These are phyloP conservation scores for Clusia tigrina DNA, from an alignment of 2,888 invertebrate species.

Conservation along the genomic window DNA sequence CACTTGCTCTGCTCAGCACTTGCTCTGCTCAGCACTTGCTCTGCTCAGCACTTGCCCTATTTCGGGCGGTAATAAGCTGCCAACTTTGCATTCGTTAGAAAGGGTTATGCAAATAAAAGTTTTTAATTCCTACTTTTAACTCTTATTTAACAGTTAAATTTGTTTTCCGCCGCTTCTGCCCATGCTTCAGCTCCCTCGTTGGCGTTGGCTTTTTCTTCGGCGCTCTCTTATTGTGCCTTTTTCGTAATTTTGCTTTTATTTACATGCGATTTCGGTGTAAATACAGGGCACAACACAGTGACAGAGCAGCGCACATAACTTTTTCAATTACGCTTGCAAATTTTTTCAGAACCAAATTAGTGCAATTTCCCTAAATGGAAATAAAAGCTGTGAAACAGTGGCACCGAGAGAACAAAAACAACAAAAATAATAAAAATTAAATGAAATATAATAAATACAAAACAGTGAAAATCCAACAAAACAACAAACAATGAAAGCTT, in stretches of 20 bases:
- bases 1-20: no score
- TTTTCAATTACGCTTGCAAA: slow-evolving; percentile 8
- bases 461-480: not conserved
- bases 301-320: slow-evolving; percentile 3
- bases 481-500: not conserved
- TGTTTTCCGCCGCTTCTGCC: no score
- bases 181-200: no score
- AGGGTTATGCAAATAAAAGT: no score
- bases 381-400: not conserved
- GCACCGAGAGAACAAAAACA: not conserved
- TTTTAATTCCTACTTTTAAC: no score
- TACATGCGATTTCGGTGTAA: not conserved
- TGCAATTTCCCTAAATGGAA: not conserved
- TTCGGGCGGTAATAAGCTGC: no score
- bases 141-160: no score
- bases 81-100: no score
- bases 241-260: not conserved
- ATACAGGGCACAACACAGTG: not conserved
- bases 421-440: not conserved
- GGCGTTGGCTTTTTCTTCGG: no score
- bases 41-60: no score
- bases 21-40: no score
- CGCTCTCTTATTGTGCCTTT: no score
- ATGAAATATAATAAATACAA: not conserved
- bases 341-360: not conserved